Conservation (phyloP, 2,888 invertebrate species). For the Clivina fossor region DNA sequence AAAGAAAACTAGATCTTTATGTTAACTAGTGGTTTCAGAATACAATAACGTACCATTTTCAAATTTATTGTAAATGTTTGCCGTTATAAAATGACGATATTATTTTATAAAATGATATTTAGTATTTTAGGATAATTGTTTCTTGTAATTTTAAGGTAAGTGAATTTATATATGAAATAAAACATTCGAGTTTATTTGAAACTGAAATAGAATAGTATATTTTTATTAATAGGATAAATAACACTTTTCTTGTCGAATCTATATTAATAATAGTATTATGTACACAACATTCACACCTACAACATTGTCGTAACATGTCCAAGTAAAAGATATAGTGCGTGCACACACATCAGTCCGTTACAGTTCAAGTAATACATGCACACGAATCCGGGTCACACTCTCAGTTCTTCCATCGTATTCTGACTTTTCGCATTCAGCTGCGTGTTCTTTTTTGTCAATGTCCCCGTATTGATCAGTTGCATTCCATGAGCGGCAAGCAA, state of each 20-base stretch:
- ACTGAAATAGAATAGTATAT: conserved; percentile 35
- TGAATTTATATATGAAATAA: too few relatives aligned
- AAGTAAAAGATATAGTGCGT: conserved; percentile 11
- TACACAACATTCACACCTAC: conserved; percentile 34
- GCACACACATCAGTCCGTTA: conserved; percentile 15
- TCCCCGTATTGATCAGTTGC: conserved; percentile 76
- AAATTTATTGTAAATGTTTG: too few relatives aligned
- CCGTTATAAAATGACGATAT: too few relatives aligned
- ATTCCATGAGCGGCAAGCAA: conserved; percentile 74
- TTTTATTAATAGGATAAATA: conserved; percentile 36
- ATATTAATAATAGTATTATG: conserved; percentile 34
- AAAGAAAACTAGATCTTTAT: too few relatives aligned
- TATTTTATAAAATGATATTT: too few relatives aligned
- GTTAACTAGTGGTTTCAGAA: too few relatives aligned
- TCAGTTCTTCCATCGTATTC: conserved; percentile 75
- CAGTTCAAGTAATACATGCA: conserved; percentile 10
- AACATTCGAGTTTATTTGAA: too few relatives aligned
- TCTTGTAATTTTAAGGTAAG: too few relatives aligned
- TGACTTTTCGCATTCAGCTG: conserved; percentile 64
- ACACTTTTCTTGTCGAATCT: conserved; percentile 35
- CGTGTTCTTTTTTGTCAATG: conserved; percentile 75
- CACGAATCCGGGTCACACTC: conserved; percentile 68
- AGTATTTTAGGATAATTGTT: too few relatives aligned
- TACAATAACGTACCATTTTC: too few relatives aligned
- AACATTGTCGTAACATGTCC: conserved; percentile 35